phyloP scores from a whole-genome alignment of 2,888 invertebrate species.

The Pseudococcus longispinus region DNA sequence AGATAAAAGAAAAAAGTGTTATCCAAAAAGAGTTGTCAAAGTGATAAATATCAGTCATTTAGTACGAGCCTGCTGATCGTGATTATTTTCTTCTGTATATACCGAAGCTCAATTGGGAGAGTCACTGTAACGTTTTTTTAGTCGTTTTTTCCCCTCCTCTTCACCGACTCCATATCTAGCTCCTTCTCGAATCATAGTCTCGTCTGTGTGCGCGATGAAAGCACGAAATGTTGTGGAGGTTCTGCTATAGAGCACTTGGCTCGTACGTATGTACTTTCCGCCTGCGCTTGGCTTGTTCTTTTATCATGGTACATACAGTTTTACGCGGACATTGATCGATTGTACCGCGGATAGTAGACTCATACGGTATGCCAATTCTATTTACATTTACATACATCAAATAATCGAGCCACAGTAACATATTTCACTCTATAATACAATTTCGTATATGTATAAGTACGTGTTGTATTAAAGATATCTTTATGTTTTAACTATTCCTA shows the following conservation, averaged over 20 bases:
- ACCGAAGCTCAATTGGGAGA: conserved; percentile 52
- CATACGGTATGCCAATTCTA: conserved; percentile 50
- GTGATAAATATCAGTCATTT: conserved; percentile 56
- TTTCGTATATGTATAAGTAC: not conserved
- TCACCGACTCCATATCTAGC: not conserved
- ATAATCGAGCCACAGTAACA: conserved; percentile 47
- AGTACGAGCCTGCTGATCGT: conserved; percentile 54
- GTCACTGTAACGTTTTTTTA: conserved; percentile 29
- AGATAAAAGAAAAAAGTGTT: conserved; percentile 47
- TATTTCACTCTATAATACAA: not conserved
- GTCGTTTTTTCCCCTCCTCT: not conserved
- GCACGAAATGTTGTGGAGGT: conserved; percentile 33
- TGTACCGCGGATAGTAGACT: conserved; percentile 24
- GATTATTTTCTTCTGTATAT: conserved; percentile 48
- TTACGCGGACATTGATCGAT: conserved; percentile 49
- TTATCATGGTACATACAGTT: conserved; percentile 9
- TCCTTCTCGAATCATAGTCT: not conserved
- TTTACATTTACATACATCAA: conserved; percentile 54
- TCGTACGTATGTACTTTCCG: conserved; percentile 21
- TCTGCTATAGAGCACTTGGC: conserved; percentile 46
- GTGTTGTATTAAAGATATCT: not conserved
- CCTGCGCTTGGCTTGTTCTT: not conserved
- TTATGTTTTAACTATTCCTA: not conserved
- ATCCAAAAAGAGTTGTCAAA: conserved; percentile 54
- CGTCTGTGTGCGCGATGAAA: conserved; percentile 17